Evolutionary conservation across 2,888 invertebrate species (phyloP).

Genomic region (Ornithoptera alexandrae): DNA sequence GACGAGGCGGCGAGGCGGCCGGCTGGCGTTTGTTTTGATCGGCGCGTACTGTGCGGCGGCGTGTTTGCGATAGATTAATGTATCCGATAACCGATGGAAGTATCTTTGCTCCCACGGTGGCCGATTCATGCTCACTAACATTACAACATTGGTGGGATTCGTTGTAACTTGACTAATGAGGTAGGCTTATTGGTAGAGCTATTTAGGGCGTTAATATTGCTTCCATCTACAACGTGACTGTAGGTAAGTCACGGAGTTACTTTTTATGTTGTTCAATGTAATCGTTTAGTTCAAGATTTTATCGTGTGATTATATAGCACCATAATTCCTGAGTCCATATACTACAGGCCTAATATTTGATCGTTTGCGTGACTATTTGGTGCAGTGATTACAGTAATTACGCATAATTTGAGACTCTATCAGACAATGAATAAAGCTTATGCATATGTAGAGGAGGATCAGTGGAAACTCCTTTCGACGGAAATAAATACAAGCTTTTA

Average conservation of each 20-base stretch:
- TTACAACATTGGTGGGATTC: neutral
- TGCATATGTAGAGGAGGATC: no score
- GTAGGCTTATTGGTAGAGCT: neutral
- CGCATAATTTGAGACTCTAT: neutral
- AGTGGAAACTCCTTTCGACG: no score
- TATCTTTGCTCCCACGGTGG: neutral
- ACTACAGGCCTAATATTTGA: neutral
- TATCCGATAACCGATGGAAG: neutral
- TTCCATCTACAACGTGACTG: neutral
- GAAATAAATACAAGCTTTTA: no score
- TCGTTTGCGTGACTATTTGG: neutral
- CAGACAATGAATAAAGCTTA: no score
- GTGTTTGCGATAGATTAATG: conserved; percentile 7
- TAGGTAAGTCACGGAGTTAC: neutral
- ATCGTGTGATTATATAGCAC: conserved; percentile 5
- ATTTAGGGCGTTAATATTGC: conserved; percentile 14
- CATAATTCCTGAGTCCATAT: neutral
- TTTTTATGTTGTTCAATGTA: neutral
- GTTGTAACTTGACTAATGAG: neutral
- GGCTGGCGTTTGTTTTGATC: conserved; percentile 72
- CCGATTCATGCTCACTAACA: neutral
- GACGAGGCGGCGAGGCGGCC: conserved; percentile 45
- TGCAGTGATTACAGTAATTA: neutral
- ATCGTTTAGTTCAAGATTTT: conserved; percentile 1
- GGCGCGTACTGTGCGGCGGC: conserved; percentile 39